Evolutionary conservation across 2,888 invertebrate genomes (phyloP).

Genomic region (Anoplius nigerrimus): DNA sequence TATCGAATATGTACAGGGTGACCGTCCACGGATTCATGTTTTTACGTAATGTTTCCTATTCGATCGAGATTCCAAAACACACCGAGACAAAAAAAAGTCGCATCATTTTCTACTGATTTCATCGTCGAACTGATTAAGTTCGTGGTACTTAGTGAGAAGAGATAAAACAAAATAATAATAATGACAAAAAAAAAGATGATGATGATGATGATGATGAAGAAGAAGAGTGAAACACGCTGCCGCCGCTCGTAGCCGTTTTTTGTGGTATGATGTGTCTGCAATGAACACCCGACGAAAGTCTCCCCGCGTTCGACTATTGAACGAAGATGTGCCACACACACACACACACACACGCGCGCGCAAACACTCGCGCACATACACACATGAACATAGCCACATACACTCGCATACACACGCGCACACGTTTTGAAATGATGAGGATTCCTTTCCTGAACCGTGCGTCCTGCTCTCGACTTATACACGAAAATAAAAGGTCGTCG

Average conservation of each 20-base stretch:
- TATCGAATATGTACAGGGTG: slow-evolving; percentile 70
- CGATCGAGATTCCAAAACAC: slow-evolving; percentile 46
- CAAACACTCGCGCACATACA: no score
- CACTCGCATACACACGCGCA: no score
- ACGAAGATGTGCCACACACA: slow-evolving; percentile 4
- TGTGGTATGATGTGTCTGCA: no score
- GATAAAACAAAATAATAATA: no score
- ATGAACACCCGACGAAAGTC: no score
- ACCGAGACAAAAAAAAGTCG: slow-evolving; percentile 7
- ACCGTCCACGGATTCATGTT: slow-evolving; percentile 69
- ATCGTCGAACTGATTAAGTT: slow-evolving; percentile 22
- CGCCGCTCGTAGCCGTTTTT: slow-evolving; percentile 5
- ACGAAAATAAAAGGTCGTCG: background rate
- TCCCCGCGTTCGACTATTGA: background rate
- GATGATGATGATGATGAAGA: no score
- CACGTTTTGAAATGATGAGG: background rate
- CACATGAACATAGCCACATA: slow-evolving; percentile 7
- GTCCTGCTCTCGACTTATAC: background rate
- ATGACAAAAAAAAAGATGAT: no score
- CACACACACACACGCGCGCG: no score
- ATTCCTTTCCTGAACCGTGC: no score
- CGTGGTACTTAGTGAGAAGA: slow-evolving; percentile 9
- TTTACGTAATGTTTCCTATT: slow-evolving; percentile 53
- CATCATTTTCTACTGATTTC: slow-evolving; percentile 35
- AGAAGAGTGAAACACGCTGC: background rate